These are phyloP conservation scores for Turritopsis rubra DNA, from an alignment of 30 jellyfish, hydroid and myxozoan genomes.

Conservation along the genomic window DNA sequence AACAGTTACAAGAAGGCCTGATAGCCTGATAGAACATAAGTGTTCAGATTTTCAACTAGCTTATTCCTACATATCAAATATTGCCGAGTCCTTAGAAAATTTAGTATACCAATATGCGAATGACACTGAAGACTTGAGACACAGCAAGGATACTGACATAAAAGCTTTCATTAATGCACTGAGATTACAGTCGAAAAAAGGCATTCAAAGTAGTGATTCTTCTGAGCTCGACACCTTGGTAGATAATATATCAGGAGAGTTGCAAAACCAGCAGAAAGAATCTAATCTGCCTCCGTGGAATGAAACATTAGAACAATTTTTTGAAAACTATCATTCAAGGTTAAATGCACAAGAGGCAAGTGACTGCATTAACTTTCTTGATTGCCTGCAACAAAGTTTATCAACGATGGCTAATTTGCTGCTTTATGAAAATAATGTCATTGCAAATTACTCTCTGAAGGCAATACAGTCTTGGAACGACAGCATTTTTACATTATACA, in stretches of 20 bases:
- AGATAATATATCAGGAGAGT: conserved; percentile 3
- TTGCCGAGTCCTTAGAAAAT: conserved; percentile 9
- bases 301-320: conserved; percentile 19
- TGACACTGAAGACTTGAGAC: background rate
- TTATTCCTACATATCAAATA: background rate
- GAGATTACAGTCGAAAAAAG: background rate
- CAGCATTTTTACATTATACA: conserved; percentile 9
- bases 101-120: background rate
- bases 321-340: conserved; percentile 22
- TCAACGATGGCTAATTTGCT: conserved; percentile 14
- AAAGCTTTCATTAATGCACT: background rate
- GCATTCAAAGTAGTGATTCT: background rate
- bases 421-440: conserved; percentile 21
- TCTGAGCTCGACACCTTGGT: conserved; percentile 15
- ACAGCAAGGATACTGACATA: conserved; percentile 20
- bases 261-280: background rate
- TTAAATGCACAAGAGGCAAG: conserved; percentile 26
- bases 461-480: conserved; percentile 29
- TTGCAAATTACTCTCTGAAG: conserved; percentile 20
- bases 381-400: conserved; percentile 27
- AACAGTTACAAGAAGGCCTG: background rate
- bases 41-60: conserved; percentile 19
- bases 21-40: conserved; percentile 15
- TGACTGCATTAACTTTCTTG: conserved; percentile 33
- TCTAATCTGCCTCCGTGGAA: conserved; percentile 32